A percentile compares a stretch with the other conserved stretches of the same genome.
Conservation (phyloP, 2,797 vertebrate genomes). For the Coreius guichenoti region DNA sequence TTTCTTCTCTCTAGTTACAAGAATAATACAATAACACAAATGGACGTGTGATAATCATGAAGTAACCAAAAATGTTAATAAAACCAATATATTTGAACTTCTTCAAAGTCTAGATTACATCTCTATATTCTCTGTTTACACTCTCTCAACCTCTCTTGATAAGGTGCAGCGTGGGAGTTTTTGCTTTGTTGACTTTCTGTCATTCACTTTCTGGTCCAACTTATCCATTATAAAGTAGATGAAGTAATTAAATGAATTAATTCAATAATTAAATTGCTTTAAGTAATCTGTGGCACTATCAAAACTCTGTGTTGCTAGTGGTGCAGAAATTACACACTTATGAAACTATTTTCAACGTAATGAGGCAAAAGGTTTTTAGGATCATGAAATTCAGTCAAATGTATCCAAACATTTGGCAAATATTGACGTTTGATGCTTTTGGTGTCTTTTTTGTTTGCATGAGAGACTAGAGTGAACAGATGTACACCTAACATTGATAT, state of each 20-base stretch:
- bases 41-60: background rate
- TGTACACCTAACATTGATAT: background rate
- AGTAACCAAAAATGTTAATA: background rate
- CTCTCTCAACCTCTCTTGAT: background rate
- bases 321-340: background rate
- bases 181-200: background rate
- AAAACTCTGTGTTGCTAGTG: background rate
- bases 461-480: constrained; percentile 1
- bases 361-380: background rate
- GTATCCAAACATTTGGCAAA: background rate
- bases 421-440: background rate
- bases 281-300: background rate
- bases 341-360: background rate
- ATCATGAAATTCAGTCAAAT: background rate
- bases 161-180: background rate
- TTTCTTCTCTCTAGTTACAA: background rate
- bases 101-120: background rate
- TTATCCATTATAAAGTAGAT: background rate
- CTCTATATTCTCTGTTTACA: background rate
- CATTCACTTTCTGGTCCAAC: background rate
- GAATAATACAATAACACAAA: background rate
- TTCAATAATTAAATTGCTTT: background rate
- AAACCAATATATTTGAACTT: background rate
- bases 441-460: background rate
- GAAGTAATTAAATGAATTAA: background rate